phyloP scores from a whole-genome alignment of 2,113 vertebrate species.

The Penelope pileata region DNA sequence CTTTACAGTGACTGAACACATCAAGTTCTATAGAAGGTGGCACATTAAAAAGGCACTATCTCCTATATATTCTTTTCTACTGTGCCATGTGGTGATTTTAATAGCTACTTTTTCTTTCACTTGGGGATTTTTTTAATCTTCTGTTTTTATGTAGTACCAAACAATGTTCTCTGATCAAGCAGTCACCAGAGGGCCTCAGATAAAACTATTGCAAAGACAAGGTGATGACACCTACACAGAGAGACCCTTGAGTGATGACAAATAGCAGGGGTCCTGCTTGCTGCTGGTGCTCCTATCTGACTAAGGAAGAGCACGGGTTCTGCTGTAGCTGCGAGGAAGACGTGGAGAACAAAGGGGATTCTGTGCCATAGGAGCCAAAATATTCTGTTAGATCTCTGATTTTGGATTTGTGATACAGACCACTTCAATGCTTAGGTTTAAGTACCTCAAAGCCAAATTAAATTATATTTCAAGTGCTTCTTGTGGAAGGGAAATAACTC shows the following conservation, averaged over 20 bases:
- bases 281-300: fast-evolving
- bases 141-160: not conserved
- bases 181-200: not conserved
- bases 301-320: not conserved
- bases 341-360: not conserved
- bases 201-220: not conserved
- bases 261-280: not conserved
- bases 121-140: not conserved
- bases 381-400: not conserved
- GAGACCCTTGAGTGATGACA: not conserved
- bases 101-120: not conserved
- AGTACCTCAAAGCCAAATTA: not conserved
- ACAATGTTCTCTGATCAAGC: not conserved
- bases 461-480: not conserved
- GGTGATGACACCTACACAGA: not conserved
- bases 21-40: not conserved
- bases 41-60: not conserved
- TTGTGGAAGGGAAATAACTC: not conserved
- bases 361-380: not conserved
- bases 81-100: not conserved
- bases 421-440: not conserved
- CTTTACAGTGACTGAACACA: not conserved
- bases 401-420: not conserved
- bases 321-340: not conserved
- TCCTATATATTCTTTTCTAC: not conserved